Evolutionary conservation across 1,140 invertebrate species (phyloP), one percentile per base, ranked within the genome.

Genomic region (Drosophila bocqueti): DNA sequence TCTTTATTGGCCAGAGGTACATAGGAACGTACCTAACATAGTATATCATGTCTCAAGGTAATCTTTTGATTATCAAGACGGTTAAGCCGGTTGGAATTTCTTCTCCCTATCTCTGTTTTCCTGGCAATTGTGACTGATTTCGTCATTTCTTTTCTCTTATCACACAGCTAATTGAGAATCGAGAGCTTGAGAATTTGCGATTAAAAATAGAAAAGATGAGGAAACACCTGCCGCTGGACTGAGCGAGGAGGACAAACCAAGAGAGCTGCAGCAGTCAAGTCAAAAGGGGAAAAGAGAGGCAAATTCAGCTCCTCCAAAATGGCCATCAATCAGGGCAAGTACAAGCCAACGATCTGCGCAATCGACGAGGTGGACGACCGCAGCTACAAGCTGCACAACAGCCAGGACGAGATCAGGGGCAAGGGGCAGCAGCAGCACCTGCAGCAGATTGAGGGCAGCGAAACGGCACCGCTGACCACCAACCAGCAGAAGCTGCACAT

Each of bases 311-410:
- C 10, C 21, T 10, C 10, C 21, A 55, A 7, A 46, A 92, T 92
- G 91, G 83, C 91, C 59, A 76, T 91, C 40, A 92, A 79, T 81
- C 91, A 91, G 75, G 91, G 91, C 65, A 92, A 92, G 36, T 92
- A 92, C 31, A 92, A 91, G 54, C 91, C 91, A 29, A 91, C 83
- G 38, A 85, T 92, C 26, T 89, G 81, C 59, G 77, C 91, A 60
- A 92, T 92, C 68, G 91, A 92, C 55, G 91, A 92, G 78, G 91
- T 92, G 55, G 91, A 92, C 47, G 91, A 92, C 78, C 91, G 84
- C 31, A 92, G 89, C 46, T 81, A 91, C 16, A 92, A 92, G 54
- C 63, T 90, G 31, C 85, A 89, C 50, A 76, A 77, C 47, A 76
- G 68, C 59, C 80, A 74, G 57, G 76, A 83, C 15, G 84, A 87